Percentiles rank a stretch among this genome's conserved stretches.
These are phyloP conservation scores for Anthoscopus minutus DNA, from an alignment of 2,113 vertebrate genomes.

Conservation along the genomic window DNA sequence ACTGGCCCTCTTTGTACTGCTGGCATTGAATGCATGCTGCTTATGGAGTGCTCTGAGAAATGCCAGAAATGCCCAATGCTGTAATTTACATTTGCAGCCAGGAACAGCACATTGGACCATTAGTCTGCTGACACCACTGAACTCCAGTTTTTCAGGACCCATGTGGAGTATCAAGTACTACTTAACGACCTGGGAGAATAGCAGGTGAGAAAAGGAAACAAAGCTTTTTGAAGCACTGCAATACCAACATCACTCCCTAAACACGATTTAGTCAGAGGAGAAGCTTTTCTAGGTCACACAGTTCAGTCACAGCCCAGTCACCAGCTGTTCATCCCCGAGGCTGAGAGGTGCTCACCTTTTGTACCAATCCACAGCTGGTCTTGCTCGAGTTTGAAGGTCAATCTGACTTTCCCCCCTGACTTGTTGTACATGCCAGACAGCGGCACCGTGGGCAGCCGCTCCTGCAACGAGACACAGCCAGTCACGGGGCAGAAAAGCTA, in stretches of 20 bases:
- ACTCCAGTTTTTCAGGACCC: background rate
- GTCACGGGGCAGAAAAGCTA: background rate
- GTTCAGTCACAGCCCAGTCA: background rate
- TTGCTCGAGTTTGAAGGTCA: constrained; percentile 98
- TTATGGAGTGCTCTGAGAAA: background rate
- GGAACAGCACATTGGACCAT: background rate
- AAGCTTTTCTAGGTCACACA: background rate
- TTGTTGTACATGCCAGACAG: constrained; percentile 98
- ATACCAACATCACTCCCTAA: background rate
- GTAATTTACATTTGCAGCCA: background rate
- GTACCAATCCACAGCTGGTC: constrained; percentile 99
- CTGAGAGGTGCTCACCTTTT: constrained; percentile 79
- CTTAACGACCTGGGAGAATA: background rate
- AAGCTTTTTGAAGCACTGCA: background rate
- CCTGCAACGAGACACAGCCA: constrained; percentile 66
- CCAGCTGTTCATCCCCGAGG: background rate
- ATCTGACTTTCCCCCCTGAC: constrained; percentile 93
- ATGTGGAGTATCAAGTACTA: background rate
- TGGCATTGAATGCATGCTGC: background rate
- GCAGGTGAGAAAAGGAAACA: background rate
- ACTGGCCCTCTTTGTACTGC: background rate
- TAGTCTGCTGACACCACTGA: background rate
- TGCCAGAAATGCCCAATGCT: background rate
- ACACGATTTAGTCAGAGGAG: background rate
- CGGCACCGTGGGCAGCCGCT: constrained; percentile 94